A percentile compares a stretch with the other conserved stretches of the same genome.
Conservation (phyloP, 2,113 vertebrate genomes). For the Cheirogaleus medius region DNA sequence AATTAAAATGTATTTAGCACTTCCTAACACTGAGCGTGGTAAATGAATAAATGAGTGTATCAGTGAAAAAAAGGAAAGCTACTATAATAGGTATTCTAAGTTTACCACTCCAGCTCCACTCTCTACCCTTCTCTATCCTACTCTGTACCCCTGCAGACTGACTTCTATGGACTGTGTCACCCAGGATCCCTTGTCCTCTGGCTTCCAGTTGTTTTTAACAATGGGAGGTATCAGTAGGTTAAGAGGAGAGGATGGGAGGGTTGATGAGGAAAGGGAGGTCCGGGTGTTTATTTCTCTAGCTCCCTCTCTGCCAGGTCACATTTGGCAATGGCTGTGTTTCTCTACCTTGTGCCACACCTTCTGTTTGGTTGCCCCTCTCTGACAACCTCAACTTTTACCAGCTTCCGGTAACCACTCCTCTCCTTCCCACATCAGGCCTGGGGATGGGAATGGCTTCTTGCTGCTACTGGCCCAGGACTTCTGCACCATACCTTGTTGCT, state of each 20-base stretch:
- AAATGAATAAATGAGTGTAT: constrained; percentile 12
- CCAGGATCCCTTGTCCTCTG: not conserved
- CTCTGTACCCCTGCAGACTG: not conserved
- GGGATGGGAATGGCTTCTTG: not conserved
- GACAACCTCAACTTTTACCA: not conserved
- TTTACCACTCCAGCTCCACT: not conserved
- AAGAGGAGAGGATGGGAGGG: not conserved
- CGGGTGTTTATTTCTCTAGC: not conserved
- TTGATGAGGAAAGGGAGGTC: not conserved
- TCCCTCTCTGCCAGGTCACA: not conserved
- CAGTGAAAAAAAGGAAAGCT: not conserved
- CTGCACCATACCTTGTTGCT: not conserved
- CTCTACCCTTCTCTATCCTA: not conserved
- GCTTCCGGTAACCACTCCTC: not conserved
- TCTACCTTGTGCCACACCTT: not conserved
- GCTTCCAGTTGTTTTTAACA: not conserved
- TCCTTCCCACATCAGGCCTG: not conserved
- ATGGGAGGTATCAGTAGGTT: not conserved
- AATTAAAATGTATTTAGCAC: not conserved
- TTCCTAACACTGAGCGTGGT: not conserved
- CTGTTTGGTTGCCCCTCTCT: not conserved
- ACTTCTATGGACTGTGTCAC: not conserved
- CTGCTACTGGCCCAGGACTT: not conserved
- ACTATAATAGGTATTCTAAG: not conserved
- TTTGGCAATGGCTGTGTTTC: not conserved